Evolutionary conservation across 2,888 invertebrate species (phyloP), one percentile per base, ranked within the genome.

Genomic region (Megastigmus dorsalis): DNA sequence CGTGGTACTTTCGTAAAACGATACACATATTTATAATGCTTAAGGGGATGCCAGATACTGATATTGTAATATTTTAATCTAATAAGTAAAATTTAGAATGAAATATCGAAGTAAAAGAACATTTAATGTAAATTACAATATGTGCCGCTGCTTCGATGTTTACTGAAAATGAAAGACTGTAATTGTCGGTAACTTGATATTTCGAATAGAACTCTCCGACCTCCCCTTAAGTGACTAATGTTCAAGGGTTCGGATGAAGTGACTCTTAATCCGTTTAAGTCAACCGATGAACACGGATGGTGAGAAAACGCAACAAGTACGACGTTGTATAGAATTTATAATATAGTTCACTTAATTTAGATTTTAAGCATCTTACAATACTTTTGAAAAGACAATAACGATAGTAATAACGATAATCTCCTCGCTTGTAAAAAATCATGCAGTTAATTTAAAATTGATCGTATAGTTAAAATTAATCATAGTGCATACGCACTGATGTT

Each of bases 191-290:
- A n/a, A n/a, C n/a, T n/a, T n/a, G n/a, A n/a, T n/a, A n/a, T n/a
- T n/a, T n/a, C n/a, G n/a, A n/a, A n/a, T n/a, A n/a, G n/a, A n/a
- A n/a, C n/a, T n/a, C n/a, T n/a, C n/a, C n/a, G n/a, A n/a, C n/a
- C n/a, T n/a, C n/a, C n/a, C n/a, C n/a, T 59, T 43, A 66, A 36
- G 26, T 66, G 59, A 66, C 65, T 71, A 59, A 57, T n/a, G 43
- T 45, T 45, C 38, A 30, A 57, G 9, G 38, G 36, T n/a, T n/a
- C n/a, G n/a, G n/a, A n/a, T n/a, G n/a, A n/a, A n/a, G n/a, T n/a
- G n/a, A n/a, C n/a, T n/a, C 18, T 10, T 23, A 10, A 45, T 5
- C n/a, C 43, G 15, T 43, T 59, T 13, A 43, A 57, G 4, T 23
- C 6, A 20, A 33, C 48, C 26, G 48, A 13, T 43, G 41, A 67